Conservation (phyloP, 1,140 invertebrate genomes). For the Orchesella cincta region DNA sequence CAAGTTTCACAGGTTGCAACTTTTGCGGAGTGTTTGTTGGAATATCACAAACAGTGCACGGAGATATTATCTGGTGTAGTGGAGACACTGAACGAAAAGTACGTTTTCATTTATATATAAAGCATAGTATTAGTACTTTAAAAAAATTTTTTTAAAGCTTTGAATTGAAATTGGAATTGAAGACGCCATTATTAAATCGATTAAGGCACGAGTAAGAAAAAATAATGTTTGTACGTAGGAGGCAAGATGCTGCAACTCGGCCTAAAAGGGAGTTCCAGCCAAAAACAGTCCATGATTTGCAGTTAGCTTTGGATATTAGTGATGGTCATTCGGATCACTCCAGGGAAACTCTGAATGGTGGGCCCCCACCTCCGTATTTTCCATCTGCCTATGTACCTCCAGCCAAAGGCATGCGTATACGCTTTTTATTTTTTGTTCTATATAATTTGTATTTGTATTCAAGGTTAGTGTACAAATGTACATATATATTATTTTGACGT, state of each 20-base stretch:
- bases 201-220: not conserved
- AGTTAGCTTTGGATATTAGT: slow-evolving; percentile 60
- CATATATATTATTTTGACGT: no score
- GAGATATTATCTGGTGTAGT: slow-evolving; percentile 83
- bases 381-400: slow-evolving; percentile 35
- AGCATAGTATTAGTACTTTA: not conserved
- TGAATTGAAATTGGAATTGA: slow-evolving; percentile 37
- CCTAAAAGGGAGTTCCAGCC: slow-evolving; percentile 90
- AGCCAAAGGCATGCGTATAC: slow-evolving; percentile 47
- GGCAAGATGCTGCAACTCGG: slow-evolving; percentile 82
- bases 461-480: no score
- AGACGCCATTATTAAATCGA: not conserved
- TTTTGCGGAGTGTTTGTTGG: slow-evolving; percentile 89
- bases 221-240: slow-evolving; percentile 63
- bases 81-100: slow-evolving; percentile 88
- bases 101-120: slow-evolving; percentile 54
- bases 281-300: slow-evolving; percentile 85
- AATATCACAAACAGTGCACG: slow-evolving; percentile 94
- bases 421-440: slow-evolving; percentile 38
- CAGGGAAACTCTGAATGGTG: slow-evolving; percentile 63
- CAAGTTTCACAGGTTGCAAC: slow-evolving; percentile 94
- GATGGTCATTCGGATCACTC: slow-evolving; percentile 60
- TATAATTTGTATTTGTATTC: slow-evolving; percentile 27
- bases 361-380: slow-evolving; percentile 52
- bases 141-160: not conserved